phyloP scores from a whole-genome alignment of 2,888 invertebrate species.

The Thysanoteuthis rhombus region DNA sequence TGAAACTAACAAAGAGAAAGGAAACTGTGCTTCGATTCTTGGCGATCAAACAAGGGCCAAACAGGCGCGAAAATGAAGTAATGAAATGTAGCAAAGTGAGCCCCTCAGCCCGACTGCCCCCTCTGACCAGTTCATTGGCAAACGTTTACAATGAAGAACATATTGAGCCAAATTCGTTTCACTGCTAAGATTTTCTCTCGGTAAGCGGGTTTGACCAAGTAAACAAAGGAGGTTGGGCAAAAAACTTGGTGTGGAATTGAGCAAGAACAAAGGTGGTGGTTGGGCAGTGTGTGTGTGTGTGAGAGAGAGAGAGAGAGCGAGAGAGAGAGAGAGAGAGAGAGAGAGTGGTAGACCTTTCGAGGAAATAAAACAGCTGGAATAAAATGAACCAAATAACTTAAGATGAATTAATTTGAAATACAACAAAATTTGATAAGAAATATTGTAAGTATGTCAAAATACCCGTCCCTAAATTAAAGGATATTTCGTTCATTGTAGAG shows the following conservation, averaged over 20 bases:
- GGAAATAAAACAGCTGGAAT: too few species aligned
- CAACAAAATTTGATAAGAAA: too few species aligned
- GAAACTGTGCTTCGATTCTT: neutral
- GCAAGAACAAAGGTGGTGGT: neutral
- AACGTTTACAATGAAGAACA: neutral
- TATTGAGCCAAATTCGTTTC: neutral
- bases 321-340: too few species aligned
- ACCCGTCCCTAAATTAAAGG: too few species aligned
- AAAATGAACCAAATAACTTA: too few species aligned
- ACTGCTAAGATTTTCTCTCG: neutral
- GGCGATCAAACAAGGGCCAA: neutral
- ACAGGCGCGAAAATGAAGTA: neutral
- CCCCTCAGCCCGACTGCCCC: too few species aligned
- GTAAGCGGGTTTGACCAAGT: neutral
- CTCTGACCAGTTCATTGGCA: neutral
- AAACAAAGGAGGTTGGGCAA: neutral
- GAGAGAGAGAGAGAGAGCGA: too few species aligned
- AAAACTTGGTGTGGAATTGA: neutral
- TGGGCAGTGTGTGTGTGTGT: too few species aligned
- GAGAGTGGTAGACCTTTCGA: too few species aligned
- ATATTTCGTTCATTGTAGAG: too few species aligned
- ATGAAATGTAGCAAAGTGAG: neutral
- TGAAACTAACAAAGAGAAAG: neutral
- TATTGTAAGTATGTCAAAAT: too few species aligned
- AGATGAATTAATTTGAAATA: too few species aligned